Percentiles rank a stretch among this genome's conserved stretches.
Conservation (phyloP, 2,888 invertebrate species). For the Alsophila aescularia region DNA sequence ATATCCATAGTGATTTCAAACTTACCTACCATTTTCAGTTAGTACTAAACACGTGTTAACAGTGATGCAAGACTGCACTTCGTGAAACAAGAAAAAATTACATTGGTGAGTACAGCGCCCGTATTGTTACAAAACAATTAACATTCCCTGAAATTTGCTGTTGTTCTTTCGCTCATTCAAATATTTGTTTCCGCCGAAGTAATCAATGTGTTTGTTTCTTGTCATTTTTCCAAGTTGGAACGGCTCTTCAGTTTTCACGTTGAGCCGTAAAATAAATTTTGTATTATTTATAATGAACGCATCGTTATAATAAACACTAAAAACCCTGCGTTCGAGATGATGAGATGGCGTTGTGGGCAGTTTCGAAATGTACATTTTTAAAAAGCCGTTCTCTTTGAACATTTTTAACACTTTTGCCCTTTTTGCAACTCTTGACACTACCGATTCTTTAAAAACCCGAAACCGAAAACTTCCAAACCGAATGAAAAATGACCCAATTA, state of each 20-base stretch:
- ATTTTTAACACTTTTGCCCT: no score
- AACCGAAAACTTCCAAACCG: no score
- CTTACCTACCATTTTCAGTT: neutral
- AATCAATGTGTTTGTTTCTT: neutral
- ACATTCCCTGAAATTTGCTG: constrained; percentile 27
- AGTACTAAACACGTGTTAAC: neutral
- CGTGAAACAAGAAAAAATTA: constrained; percentile 18
- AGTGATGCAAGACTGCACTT: constrained; percentile 8
- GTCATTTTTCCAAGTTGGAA: no score
- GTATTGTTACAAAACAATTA: constrained; percentile 9
- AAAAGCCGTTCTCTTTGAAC: no score
- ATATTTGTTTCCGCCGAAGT: constrained; percentile 5
- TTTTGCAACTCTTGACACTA: no score
- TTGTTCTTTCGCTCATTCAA: constrained; percentile 30
- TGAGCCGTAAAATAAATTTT: neutral
- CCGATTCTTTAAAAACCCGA: no score
- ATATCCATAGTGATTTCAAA: neutral
- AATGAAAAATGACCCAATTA: no score
- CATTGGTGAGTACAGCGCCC: neutral
- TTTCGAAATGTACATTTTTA: no score
- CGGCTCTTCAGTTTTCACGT: neutral
- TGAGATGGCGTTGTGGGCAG: no score
- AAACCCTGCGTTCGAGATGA: no score
- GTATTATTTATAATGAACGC: constrained; percentile 12
- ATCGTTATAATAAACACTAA: constrained; percentile 2